A percentile compares a stretch with the other conserved stretches of the same genome.
Conservation (phyloP, 2,797 vertebrate genomes). For the Bryconaethiops microstoma region DNA sequence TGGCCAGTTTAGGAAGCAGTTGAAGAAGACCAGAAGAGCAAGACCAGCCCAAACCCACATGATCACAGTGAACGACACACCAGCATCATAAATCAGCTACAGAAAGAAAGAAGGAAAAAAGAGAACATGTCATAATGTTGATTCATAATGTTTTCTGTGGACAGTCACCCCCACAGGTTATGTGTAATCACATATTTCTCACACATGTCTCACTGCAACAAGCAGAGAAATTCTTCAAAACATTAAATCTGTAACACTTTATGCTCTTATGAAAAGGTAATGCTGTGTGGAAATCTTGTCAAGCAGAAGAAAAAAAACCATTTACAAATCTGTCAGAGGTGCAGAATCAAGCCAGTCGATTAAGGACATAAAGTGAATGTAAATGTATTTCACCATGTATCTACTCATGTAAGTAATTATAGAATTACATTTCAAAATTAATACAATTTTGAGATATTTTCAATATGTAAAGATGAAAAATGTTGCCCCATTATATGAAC, state of each 20-base stretch:
- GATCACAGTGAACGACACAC: slow-evolving; percentile 81
- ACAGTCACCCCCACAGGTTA: too few relatives aligned
- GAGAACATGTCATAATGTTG: neutral
- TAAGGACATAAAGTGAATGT: neutral
- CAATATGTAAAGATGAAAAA: neutral
- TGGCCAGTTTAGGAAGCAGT: slow-evolving; percentile 92
- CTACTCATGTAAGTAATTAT: neutral
- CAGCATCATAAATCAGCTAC: slow-evolving; percentile 86
- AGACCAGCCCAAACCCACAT: slow-evolving; percentile 87
- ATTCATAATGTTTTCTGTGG: neutral
- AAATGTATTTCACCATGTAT: neutral
- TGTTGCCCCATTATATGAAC: neutral
- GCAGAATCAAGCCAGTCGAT: neutral
- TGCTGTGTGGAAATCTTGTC: too few relatives aligned
- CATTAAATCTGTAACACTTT: neutral
- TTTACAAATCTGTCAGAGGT: neutral
- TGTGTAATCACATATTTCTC: too few relatives aligned
- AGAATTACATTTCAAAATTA: too few relatives aligned
- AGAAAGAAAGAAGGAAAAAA: slow-evolving; percentile 20
- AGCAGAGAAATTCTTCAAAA: neutral
- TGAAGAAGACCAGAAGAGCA: slow-evolving; percentile 82
- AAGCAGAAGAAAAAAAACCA: too few relatives aligned
- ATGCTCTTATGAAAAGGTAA: neutral
- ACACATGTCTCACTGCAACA: neutral
- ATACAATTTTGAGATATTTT: too few relatives aligned